These are phyloP conservation scores for Zygogramma bicolorata DNA, from an alignment of 2,888 invertebrate genomes.

Conservation along the genomic window DNA sequence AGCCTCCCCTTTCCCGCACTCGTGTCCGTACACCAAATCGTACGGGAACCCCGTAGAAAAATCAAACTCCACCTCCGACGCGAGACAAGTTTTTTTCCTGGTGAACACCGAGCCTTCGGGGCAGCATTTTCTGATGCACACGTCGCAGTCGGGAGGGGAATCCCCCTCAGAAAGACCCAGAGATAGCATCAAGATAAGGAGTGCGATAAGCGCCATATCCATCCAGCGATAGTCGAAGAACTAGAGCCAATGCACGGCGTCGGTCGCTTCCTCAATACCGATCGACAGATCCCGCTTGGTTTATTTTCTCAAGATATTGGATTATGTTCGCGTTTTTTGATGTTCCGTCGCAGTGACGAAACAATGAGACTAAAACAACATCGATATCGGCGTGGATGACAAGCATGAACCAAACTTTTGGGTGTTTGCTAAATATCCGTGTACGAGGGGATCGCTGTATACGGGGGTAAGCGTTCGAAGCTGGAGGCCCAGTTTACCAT, in stretches of 20 bases:
- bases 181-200: background rate
- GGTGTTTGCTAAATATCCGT: background rate
- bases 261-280: slow-evolving; percentile 18
- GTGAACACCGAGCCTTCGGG: slow-evolving; percentile 32
- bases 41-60: slow-evolving; percentile 4
- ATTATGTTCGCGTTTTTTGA: slow-evolving; percentile 27
- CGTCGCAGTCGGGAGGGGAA: slow-evolving; percentile 1
- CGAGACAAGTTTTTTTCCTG: slow-evolving; percentile 40
- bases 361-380: background rate
- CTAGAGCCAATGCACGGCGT: slow-evolving; percentile 26
- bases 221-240: slow-evolving; percentile 29
- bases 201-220: background rate
- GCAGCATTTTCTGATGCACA: slow-evolving; percentile 46
- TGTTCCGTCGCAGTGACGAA: slow-evolving; percentile 14
- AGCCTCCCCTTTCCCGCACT: slow-evolving; percentile 30
- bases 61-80: slow-evolving; percentile 8
- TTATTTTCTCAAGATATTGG: slow-evolving; percentile 43
- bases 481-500: too few relatives aligned
- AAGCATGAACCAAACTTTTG: background rate
- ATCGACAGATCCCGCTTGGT: slow-evolving; percentile 42
- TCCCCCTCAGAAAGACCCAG: background rate
- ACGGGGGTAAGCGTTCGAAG: too few relatives aligned
- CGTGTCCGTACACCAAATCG: slow-evolving; percentile 33
- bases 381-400: background rate
- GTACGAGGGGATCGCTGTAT: background rate